A percentile compares a stretch with the other conserved stretches of the same genome.
phyloP scores from a whole-genome alignment of 2,113 vertebrate species.

The Ptilorrhoa leucosticta region DNA sequence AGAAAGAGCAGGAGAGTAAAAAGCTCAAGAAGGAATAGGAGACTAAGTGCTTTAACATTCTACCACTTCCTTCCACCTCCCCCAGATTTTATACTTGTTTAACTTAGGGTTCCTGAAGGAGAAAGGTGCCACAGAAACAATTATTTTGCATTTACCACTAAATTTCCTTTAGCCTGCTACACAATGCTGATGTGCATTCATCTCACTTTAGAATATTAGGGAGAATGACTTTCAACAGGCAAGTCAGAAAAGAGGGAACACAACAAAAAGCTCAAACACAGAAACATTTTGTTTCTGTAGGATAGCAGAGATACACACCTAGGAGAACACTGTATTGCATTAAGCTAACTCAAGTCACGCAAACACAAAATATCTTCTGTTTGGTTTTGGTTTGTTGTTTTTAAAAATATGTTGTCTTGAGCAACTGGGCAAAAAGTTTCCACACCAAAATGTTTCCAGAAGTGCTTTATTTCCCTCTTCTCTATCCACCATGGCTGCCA shows the following conservation, averaged over 20 bases:
- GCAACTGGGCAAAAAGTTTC: background rate
- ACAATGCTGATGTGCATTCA: background rate
- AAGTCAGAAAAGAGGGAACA: background rate
- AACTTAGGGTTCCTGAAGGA: background rate
- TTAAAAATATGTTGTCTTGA: background rate
- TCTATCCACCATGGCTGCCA: fast-evolving
- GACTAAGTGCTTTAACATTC: background rate
- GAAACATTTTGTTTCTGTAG: background rate
- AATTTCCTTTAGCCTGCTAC: background rate
- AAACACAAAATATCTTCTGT: background rate
- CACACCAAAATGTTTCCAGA: background rate
- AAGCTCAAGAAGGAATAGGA: background rate
- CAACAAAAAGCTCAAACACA: background rate
- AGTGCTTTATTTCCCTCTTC: background rate
- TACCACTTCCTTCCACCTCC: background rate
- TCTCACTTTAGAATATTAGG: background rate
- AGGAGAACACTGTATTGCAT: background rate
- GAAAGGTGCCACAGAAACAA: background rate
- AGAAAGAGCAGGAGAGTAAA: background rate
- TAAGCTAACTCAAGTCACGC: background rate
- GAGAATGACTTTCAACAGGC: background rate
- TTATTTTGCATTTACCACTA: background rate
- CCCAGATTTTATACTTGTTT: background rate
- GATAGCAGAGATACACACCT: background rate
- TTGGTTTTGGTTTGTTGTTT: background rate